phyloP scores from a whole-genome alignment of 2,797 vertebrate genomes.

The Gorsachius magnificus region DNA sequence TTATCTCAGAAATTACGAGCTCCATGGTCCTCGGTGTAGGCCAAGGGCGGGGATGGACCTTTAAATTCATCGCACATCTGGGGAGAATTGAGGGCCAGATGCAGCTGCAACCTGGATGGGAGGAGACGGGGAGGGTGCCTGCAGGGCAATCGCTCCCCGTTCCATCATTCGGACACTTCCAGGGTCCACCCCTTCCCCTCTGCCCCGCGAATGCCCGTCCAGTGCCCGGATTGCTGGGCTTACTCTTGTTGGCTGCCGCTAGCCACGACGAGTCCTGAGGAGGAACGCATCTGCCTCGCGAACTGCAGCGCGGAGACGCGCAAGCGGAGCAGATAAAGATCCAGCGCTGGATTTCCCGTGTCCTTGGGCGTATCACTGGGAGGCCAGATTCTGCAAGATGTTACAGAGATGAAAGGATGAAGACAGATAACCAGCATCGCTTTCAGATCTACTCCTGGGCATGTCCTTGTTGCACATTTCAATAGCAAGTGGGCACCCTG shows the following conservation, averaged over 20 bases:
- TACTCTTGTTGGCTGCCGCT: not conserved
- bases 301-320: not conserved
- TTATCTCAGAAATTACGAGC: not conserved
- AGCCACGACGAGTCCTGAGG: not conserved
- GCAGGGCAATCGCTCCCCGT: not conserved
- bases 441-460: not conserved
- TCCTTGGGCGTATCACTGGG: conserved; percentile 8
- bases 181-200: not conserved
- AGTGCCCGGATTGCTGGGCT: not conserved
- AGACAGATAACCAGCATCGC: not conserved
- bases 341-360: not conserved
- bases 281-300: not conserved
- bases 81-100: not conserved
- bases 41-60: not conserved
- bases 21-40: not conserved
- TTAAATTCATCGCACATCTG: not conserved
- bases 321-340: not conserved
- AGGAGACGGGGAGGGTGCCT: rapidly evolving
- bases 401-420: conserved; percentile 30
- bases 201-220: not conserved
- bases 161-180: rapidly evolving
- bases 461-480: not conserved
- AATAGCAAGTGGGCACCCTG: not conserved
- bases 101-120: not conserved
- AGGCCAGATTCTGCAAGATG: conserved; percentile 11